Conservation (phyloP, 2,113 vertebrate genomes). For the Setophaga petechia region DNA sequence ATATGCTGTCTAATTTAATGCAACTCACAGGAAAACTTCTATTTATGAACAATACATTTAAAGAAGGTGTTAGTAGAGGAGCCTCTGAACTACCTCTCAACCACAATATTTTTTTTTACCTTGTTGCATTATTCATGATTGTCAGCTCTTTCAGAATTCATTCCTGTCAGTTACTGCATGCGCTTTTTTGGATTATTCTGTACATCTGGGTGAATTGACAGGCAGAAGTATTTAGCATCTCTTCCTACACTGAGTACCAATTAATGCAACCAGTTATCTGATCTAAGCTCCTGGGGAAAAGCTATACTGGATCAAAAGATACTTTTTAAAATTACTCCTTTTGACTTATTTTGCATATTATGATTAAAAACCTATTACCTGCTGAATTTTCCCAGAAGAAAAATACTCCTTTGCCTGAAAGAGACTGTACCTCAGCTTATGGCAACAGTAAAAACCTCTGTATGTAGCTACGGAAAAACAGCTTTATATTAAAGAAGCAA, state of each 20-base stretch:
- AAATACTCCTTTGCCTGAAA: background rate
- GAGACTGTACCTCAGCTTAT: background rate
- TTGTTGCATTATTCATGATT: conserved; percentile 58
- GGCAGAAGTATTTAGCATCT: conserved; percentile 45
- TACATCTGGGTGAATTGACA: conserved; percentile 43
- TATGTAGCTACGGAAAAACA: background rate
- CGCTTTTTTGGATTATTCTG: conserved; percentile 28
- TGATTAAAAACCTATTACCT: conserved; percentile 20
- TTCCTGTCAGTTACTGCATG: conserved; percentile 23
- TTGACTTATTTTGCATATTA: conserved; percentile 21
- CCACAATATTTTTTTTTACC: background rate
- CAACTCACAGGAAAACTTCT: background rate
- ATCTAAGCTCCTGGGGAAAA: conserved; percentile 28
- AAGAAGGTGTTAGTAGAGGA: conserved; percentile 24
- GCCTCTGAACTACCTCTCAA: conserved; percentile 11
- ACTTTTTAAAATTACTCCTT: background rate
- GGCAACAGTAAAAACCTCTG: background rate
- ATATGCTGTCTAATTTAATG: conserved; percentile 14
- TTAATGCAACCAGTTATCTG: conserved; percentile 52
- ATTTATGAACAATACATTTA: background rate
- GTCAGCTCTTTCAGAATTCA: conserved; percentile 27
- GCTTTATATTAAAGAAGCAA: background rate
- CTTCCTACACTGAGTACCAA: conserved; percentile 34
- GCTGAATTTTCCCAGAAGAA: background rate
- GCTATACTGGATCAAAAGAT: conserved; percentile 16